These are phyloP conservation scores for Nomada flava DNA, from an alignment of 2,888 invertebrate genomes.

Conservation along the genomic window DNA sequence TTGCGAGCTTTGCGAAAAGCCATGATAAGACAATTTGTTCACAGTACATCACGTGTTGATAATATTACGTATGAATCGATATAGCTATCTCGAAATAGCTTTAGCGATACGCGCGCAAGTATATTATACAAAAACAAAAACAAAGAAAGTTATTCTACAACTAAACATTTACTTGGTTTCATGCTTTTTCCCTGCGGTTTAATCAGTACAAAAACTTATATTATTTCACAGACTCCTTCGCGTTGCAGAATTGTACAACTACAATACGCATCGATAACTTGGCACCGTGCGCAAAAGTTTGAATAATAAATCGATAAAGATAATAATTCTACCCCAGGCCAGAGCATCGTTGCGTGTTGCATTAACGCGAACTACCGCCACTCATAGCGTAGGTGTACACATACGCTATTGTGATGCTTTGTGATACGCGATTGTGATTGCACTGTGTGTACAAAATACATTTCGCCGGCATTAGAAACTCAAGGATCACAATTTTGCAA, in stretches of 20 bases:
- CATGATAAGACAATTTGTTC: constrained; percentile 60
- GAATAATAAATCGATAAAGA: constrained; percentile 20
- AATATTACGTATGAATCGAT: constrained; percentile 59
- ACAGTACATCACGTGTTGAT: constrained; percentile 62
- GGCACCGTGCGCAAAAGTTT: background rate
- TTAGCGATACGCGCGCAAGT: constrained; percentile 22
- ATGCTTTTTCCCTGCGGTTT: background rate
- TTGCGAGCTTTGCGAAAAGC: constrained; percentile 25
- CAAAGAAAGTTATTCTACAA: constrained; percentile 27
- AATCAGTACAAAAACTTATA: too few relatives aligned
- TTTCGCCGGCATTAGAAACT: background rate
- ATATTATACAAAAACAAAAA: constrained; percentile 53
- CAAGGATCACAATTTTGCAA: background rate
- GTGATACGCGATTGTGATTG: background rate
- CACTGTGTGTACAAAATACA: background rate
- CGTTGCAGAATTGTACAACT: background rate
- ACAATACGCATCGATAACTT: constrained; percentile 1
- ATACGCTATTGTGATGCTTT: background rate
- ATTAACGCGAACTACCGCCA: background rate
- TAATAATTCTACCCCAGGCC: constrained; percentile 9
- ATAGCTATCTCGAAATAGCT: constrained; percentile 59
- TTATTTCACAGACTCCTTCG: background rate
- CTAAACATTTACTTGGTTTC: background rate
- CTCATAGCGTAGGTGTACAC: constrained; percentile 9
- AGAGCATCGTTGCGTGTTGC: background rate